phyloP scores from a whole-genome alignment of 2,888 invertebrate genomes.

The Aleiodes alternator region DNA sequence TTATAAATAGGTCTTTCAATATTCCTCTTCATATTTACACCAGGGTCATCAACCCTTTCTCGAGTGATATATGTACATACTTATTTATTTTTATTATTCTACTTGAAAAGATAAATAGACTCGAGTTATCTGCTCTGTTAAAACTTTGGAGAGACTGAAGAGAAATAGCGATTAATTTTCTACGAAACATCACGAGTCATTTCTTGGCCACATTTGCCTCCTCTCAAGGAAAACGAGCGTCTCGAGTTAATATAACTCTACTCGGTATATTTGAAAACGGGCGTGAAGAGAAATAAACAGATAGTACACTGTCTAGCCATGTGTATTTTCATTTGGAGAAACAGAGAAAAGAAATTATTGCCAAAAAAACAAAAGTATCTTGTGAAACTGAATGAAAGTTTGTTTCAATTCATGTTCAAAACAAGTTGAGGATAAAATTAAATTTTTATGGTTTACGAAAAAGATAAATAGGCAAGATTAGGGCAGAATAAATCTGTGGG shows the following conservation, averaged over 20 bases:
- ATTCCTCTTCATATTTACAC: conserved; percentile 18
- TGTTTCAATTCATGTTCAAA: not conserved
- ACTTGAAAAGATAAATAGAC: not conserved
- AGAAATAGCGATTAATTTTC: conserved; percentile 23
- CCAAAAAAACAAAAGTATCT: not conserved
- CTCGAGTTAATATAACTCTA: conserved; percentile 36
- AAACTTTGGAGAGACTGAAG: conserved; percentile 7
- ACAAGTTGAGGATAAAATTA: not conserved
- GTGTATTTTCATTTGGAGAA: conserved; percentile 7
- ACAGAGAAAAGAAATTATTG: not conserved
- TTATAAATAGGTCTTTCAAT: not conserved
- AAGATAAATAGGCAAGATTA: not conserved
- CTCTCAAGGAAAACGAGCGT: conserved; percentile 20
- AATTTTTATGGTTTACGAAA: not conserved
- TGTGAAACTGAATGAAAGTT: too few species aligned
- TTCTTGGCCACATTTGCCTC: conserved; percentile 34
- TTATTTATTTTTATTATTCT: conserved; percentile 10
- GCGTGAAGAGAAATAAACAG: conserved; percentile 40
- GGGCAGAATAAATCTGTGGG: too few species aligned
- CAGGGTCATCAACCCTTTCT: conserved; percentile 4
- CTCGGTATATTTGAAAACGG: conserved; percentile 40
- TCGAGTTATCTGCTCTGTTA: conserved; percentile 22
- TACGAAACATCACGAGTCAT: conserved; percentile 23
- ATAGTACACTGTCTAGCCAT: conserved; percentile 24
- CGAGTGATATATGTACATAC: not conserved